Conservation (phyloP, 2,888 invertebrate genomes). For the Opisthograptis luteolata region DNA sequence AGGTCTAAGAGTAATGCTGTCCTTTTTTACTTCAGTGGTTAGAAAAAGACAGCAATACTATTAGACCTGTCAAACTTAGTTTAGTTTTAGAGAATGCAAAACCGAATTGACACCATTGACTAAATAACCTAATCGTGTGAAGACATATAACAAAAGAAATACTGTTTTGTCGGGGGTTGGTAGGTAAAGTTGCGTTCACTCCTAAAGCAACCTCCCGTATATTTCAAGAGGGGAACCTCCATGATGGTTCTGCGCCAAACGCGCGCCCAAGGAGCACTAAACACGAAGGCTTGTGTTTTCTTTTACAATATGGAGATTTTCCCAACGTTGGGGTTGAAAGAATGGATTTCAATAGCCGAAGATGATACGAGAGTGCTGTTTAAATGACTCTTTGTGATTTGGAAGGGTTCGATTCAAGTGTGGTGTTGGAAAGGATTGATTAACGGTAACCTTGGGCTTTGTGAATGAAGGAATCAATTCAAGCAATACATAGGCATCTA, state of each 20-base stretch:
- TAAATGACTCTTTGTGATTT: slow-evolving; percentile 17
- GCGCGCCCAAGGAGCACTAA: slow-evolving; percentile 68
- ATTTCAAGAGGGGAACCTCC: slow-evolving; percentile 22
- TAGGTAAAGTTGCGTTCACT: slow-evolving; percentile 12
- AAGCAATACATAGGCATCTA: background rate
- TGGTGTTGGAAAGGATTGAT: too few relatives aligned
- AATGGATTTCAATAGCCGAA: slow-evolving; percentile 13
- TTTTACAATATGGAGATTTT: slow-evolving; percentile 22
- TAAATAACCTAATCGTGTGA: too few relatives aligned
- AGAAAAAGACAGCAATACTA: too few relatives aligned
- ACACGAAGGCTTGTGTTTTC: slow-evolving; percentile 47
- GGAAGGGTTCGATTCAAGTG: background rate
- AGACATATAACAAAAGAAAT: too few relatives aligned
- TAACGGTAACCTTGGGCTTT: too few relatives aligned
- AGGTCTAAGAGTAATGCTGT: too few relatives aligned
- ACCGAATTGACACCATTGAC: too few relatives aligned
- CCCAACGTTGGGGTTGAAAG: slow-evolving; percentile 4
- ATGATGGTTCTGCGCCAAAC: slow-evolving; percentile 42
- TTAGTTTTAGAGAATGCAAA: too few relatives aligned
- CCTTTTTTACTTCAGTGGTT: too few relatives aligned
- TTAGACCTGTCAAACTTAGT: too few relatives aligned
- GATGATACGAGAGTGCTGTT: slow-evolving; percentile 19
- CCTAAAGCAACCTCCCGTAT: slow-evolving; percentile 36
- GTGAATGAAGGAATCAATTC: background rate
- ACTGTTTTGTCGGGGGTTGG: too few relatives aligned